Conservation (phyloP, 1,140 invertebrate genomes). For the Neodiprion lecontei region DNA sequence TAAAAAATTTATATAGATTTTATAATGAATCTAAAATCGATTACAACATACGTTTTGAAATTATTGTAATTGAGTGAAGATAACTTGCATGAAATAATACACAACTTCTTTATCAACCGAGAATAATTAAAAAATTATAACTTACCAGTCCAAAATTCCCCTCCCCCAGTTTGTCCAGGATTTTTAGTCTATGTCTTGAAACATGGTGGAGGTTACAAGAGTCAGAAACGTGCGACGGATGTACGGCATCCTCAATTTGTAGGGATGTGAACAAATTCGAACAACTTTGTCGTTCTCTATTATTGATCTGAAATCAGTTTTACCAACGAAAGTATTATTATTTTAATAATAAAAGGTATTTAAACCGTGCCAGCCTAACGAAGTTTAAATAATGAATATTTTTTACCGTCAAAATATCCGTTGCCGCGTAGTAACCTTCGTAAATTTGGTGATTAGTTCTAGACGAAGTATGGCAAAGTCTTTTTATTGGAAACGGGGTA, state of each 20-base stretch:
- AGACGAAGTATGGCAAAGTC: slow-evolving; percentile 36
- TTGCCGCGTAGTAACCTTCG: slow-evolving; percentile 75
- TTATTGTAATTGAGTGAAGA: background rate
- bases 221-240: slow-evolving; percentile 46
- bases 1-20: too few relatives aligned
- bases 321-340: slow-evolving; percentile 11
- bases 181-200: slow-evolving; percentile 81
- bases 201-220: slow-evolving; percentile 59
- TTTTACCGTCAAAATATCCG: slow-evolving; percentile 74
- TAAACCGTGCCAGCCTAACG: slow-evolving; percentile 19
- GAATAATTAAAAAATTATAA: slow-evolving; percentile 31
- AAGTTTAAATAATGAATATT: slow-evolving; percentile 16
- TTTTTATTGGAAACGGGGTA: slow-evolving; percentile 44
- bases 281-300: slow-evolving; percentile 66
- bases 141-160: slow-evolving; percentile 87
- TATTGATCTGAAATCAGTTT: slow-evolving; percentile 63
- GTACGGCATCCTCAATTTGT: slow-evolving; percentile 71
- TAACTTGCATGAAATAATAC: background rate
- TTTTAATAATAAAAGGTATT: slow-evolving; percentile 12
- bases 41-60: too few relatives aligned
- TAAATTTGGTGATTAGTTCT: slow-evolving; percentile 60
- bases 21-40: too few relatives aligned
- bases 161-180: slow-evolving; percentile 86
- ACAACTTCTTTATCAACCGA: background rate
- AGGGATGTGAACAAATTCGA: slow-evolving; percentile 68